phyloP scores from a whole-genome alignment of 2,888 invertebrate genomes.

The Acronicta psi region DNA sequence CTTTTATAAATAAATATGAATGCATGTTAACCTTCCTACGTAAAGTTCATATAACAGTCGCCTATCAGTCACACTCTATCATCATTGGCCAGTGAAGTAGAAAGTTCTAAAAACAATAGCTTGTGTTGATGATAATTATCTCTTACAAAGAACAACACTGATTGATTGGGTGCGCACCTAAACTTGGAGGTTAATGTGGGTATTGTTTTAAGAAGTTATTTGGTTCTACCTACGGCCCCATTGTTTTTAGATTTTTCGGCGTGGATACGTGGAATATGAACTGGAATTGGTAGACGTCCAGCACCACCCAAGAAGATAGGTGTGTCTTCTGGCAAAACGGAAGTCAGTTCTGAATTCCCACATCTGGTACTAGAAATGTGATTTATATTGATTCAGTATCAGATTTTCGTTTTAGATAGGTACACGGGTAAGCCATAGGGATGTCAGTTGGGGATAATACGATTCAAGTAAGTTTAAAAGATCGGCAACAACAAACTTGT shows the following conservation, averaged over 20 bases:
- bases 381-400: too few species aligned
- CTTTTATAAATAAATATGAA: too few species aligned
- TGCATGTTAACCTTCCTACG: not conserved
- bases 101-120: conserved; percentile 53
- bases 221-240: not conserved
- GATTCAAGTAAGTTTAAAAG: too few species aligned
- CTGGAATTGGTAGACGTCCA: not conserved
- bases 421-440: too few species aligned
- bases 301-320: too few species aligned
- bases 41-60: conserved; percentile 26
- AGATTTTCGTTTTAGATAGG: too few species aligned
- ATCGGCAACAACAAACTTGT: too few species aligned
- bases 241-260: conserved; percentile 2
- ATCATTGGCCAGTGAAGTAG: conserved; percentile 47
- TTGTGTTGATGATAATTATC: conserved; percentile 49
- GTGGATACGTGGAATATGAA: not conserved
- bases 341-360: too few species aligned
- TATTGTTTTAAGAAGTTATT: conserved; percentile 34
- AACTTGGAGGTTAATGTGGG: conserved; percentile 38
- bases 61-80: conserved; percentile 34
- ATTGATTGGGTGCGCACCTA: conserved; percentile 40
- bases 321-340: too few species aligned
- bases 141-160: conserved; percentile 39
- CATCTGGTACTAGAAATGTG: too few species aligned
- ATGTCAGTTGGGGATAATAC: too few species aligned